Evolutionary conservation across 2,888 invertebrate genomes (phyloP), one percentile per base, ranked within the genome.

Genomic region (Carterocephalus palaemon): DNA sequence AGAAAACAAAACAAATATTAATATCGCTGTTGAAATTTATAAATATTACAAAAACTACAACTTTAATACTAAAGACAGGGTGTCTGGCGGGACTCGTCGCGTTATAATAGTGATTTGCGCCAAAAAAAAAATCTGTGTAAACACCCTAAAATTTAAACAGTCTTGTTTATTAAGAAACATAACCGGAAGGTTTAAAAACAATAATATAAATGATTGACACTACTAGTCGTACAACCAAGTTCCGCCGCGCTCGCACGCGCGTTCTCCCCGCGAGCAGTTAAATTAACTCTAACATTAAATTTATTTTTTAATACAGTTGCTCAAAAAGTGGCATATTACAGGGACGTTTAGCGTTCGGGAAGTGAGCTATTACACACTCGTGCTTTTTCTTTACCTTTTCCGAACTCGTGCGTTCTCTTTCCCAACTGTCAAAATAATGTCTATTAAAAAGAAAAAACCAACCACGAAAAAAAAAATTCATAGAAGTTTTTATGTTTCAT

Each of bases 251-350:
- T 29, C 45, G 24, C 33, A 34, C 48, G 37, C 22, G 47, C 46
- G n/a, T n/a, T 34, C 19, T 59, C 64, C 63, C 67, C 68, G 64
- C 62, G 60, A 68, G 62, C 68, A 65, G 68, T 63, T 63, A 75
- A 76, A 76, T 76, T 80, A 81, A 66, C 40, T 63, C 80, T 81
- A 82, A 78, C 69, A 75, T 76, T 83, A 82, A 68, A 77, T 78
- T 78, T 83, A 81, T 67, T 74, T 73, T n/a, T n/a, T n/a, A n/a
- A n/a, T n/a, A n/a, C n/a, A n/a, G n/a, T n/a, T n/a, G n/a, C n/a
- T n/a, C n/a, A n/a, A n/a, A n/a, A n/a, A n/a, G n/a, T n/a, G n/a
- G n/a, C n/a, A n/a, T n/a, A n/a, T n/a, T n/a, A n/a, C n/a, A n/a
- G n/a, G n/a, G n/a, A n/a, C n/a, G n/a, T n/a, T n/a, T n/a, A n/a